Conservation (phyloP, 2,888 invertebrate genomes). For the Leptopterna dolabrata region DNA sequence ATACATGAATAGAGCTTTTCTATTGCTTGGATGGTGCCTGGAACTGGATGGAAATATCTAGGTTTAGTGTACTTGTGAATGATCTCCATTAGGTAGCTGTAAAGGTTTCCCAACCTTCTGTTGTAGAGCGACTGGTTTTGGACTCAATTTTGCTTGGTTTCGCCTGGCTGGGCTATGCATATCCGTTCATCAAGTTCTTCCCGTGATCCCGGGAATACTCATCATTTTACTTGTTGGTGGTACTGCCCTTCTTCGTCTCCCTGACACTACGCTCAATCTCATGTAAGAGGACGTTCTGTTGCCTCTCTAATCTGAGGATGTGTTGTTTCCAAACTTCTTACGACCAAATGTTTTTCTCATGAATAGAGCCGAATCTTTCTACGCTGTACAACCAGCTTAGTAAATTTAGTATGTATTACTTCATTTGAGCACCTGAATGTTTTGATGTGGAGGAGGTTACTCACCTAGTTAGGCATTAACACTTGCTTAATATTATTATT, state of each 20-base stretch:
- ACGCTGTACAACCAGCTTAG: background rate
- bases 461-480: background rate
- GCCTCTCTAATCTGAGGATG: background rate
- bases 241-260: slow-evolving; percentile 51
- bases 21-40: too few species aligned
- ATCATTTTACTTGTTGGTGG: slow-evolving; percentile 47
- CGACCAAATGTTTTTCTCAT: background rate
- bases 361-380: too few species aligned
- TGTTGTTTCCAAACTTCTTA: background rate
- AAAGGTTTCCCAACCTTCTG: background rate
- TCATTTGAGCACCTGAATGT: background rate
- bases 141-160: slow-evolving; percentile 54
- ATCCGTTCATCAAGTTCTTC: background rate
- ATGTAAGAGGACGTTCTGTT: slow-evolving; percentile 50
- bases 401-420: background rate
- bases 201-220: slow-evolving; percentile 12
- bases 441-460: background rate
- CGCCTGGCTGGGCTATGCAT: slow-evolving; percentile 48
- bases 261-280: slow-evolving; percentile 54
- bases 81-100: too few species aligned
- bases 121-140: slow-evolving; percentile 57
- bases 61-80: too few species aligned
- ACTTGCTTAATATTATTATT: too few species aligned
- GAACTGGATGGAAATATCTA: too few species aligned
- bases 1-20: too few species aligned